A percentile compares a stretch with the other conserved stretches of the same genome.
Conservation (phyloP, 2,888 invertebrate species). For the Gryllus longicercus region DNA sequence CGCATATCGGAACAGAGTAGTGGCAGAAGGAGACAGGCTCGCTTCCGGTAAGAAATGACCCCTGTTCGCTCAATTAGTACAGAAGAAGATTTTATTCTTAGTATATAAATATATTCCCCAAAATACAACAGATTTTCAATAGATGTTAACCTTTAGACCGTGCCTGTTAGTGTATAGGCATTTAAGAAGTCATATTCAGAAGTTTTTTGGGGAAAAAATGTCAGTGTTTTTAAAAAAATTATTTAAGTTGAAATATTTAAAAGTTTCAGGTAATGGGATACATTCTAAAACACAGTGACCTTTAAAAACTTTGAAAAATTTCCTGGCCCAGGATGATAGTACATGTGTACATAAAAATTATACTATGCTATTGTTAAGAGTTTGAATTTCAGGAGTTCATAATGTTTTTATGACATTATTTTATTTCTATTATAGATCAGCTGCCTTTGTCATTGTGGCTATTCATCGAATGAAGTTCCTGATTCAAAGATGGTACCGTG, state of each 20-base stretch:
- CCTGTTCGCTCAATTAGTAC: too few species aligned
- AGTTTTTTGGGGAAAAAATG: too few species aligned
- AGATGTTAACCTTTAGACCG: too few species aligned
- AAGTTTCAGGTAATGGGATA: too few species aligned
- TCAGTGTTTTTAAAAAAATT: too few species aligned
- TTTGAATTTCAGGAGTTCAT: background rate
- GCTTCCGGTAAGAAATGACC: background rate
- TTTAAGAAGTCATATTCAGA: too few species aligned
- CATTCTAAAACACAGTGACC: too few species aligned
- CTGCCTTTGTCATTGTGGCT: slow-evolving; percentile 56
- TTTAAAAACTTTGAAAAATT: background rate
- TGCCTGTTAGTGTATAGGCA: too few species aligned
- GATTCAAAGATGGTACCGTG: slow-evolving; percentile 58
- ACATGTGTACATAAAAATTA: slow-evolving; percentile 25
- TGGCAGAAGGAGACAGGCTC: background rate
- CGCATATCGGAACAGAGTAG: background rate
- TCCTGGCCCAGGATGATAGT: background rate
- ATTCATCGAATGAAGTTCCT: slow-evolving; percentile 64
- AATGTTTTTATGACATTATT: background rate
- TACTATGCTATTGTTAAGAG: background rate
- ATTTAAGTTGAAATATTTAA: too few species aligned
- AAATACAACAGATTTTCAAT: too few species aligned
- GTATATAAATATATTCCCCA: too few species aligned
- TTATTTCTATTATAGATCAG: slow-evolving; percentile 49
- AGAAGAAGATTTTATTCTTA: too few species aligned